Evolutionary conservation across 2,797 vertebrate genomes (phyloP), one percentile per base, ranked within the genome.

Genomic region (Mycteria americana): DNA sequence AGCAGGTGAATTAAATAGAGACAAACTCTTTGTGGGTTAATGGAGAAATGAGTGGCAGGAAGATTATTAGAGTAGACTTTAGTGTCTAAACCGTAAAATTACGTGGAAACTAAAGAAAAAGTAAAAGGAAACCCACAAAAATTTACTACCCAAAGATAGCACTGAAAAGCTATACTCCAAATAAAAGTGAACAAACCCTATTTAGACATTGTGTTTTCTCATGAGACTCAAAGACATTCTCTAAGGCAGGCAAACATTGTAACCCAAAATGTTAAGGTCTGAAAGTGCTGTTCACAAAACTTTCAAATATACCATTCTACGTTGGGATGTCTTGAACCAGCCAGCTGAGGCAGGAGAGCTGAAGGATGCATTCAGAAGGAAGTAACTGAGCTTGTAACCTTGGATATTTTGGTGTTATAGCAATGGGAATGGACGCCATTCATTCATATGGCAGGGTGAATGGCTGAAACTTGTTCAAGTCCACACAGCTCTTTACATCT

Each of bases 61-160:
- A 80, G 23, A 27, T 31, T 91, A 18, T 31, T 89, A 37, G 11
- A 59, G 13, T 11, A 59, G 14, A n/a, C 6, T 67, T 64, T 7
- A 37, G 2, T 28, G 9, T 79, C 11, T 59, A 56, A 80, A 60
- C 9, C 8, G 15, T 4, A 68, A 84, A 33, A 69, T 27, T 21
- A n/a, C 7, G 25, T 10, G 12, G 17, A 45, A n/a, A 77, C 27
- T 33, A 5, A 43, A 48, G 51, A 39, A 39, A 43, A 31, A 13
- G 2, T 68, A 43, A 22, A 46, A 28, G 6, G 1, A 19, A 33
- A 46, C n/a, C 2, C 17, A 37, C 35, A 65, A 43, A 83, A 6
- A 7, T 3, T 3, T 60, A 1, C 5, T 77, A 14, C 1, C 1
- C 5, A 9, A 54, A 11, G 8, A 37, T 35, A 65, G 3, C 19